Base-by-base conservation (phyloP, 2,113 vertebrate species). In the Gambusia affinis region DNA sequence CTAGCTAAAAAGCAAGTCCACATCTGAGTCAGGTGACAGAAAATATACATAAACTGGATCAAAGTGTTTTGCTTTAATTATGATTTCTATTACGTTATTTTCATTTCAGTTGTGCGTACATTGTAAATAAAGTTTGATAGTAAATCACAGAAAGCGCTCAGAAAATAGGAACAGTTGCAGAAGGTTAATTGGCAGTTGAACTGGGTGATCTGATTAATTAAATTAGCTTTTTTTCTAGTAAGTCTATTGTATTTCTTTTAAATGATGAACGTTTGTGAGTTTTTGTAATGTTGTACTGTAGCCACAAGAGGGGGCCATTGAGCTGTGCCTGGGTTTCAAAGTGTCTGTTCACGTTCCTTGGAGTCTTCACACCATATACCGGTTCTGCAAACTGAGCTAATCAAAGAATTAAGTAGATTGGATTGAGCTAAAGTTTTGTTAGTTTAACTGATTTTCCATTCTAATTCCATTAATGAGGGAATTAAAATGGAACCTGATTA, bases 291-390 rank as follows among this genome's bases (percentile, higher is more conserved):
- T 72, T 14, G 29, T 1, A 0, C 7, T 33, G 64, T 19, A 0
- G 39, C 76, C 92, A 89, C 87, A 79, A 94, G 94, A 93, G 90
- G 4, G 88, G 78, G 47, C 72, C 84, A 91, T 87, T 85, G 90
- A 22, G 31, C 89, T 92, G 84, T 64, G 4, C 17, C 51, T 78
- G 44, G 86, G 7, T 5, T 12, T 4, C 12, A 57, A n/a, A 24
- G 24, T n/a, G 17, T 24, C 51, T 24, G 51, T 22, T 51, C 2
- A 37, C 4, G 22, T 39, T 42, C 15, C 1, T 15, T 15, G 4
- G 39, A 54, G 51, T 3, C 22, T n/a, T 57, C 8, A 1, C 1
- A 66, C n/a, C 22, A 17, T 47, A 31, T 11, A 28, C 2, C 64
- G 72, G 33, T 64, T 30, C 7, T 72, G 27, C 61, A 31, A 37